Evolutionary conservation across 2,888 invertebrate genomes (phyloP).

Genomic region (Mayetiola destructor): DNA sequence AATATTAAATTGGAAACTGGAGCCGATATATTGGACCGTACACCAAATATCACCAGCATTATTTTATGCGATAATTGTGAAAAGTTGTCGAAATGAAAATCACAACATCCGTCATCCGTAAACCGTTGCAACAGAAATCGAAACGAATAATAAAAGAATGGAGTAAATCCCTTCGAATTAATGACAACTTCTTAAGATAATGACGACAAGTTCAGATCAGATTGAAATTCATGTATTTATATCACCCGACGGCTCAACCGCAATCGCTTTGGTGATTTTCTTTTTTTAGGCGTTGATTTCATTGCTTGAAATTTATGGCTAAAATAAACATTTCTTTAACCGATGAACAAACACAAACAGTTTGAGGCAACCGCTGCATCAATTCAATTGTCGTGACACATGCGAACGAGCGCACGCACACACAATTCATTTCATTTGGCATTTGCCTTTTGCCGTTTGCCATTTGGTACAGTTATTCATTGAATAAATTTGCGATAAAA

Average conservation of each 20-base stretch:
- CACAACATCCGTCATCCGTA: no score
- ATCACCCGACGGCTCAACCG: conserved; percentile 8
- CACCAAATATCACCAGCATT: no score
- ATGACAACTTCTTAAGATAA: no score
- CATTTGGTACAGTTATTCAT: neutral
- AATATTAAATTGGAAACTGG: no score
- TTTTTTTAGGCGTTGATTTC: neutral
- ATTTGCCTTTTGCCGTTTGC: neutral
- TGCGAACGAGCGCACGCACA: neutral
- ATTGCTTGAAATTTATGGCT: neutral
- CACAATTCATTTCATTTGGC: neutral
- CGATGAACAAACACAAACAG: neutral
- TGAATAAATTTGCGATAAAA: neutral
- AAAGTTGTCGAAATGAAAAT: no score
- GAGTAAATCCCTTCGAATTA: no score
- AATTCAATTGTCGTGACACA: no score
- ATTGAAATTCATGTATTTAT: conserved; percentile 12
- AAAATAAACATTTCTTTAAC: no score
- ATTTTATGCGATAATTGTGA: no score
- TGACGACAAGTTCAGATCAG: neutral
- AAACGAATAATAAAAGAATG: no score
- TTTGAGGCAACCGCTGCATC: neutral
- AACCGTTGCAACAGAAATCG: no score
- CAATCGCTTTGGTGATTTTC: neutral
- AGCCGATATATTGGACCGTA: no score